Conservation (phyloP, 2,797 vertebrate genomes). For the Psittacula derbiana region DNA sequence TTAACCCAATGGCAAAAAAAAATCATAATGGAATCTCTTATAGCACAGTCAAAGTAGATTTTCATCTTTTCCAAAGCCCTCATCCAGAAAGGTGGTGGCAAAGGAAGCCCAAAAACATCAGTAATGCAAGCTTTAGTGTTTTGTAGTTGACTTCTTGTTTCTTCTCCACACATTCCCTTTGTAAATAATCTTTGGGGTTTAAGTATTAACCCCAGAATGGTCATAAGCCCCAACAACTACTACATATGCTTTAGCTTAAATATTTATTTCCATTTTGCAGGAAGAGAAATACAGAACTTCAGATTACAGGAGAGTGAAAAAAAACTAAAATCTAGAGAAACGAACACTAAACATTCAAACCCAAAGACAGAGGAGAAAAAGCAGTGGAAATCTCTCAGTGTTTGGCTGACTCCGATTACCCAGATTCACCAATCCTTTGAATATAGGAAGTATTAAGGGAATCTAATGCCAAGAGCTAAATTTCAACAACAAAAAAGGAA, state of each 20-base stretch:
- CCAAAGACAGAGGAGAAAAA: not conserved
- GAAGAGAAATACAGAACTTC: not conserved
- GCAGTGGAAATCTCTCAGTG: not conserved
- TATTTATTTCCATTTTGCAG: not conserved
- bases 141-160: fast-evolving
- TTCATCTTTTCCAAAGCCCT: conserved; percentile 1
- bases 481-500: not conserved
- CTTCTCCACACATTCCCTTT: not conserved
- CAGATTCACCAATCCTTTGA: not conserved
- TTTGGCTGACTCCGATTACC: not conserved
- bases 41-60: not conserved
- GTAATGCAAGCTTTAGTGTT: not conserved
- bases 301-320: not conserved
- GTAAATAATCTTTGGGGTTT: not conserved
- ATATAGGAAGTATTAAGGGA: fast-evolving
- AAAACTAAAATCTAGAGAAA: not conserved
- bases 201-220: not conserved
- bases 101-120: not conserved
- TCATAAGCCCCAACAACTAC: not conserved
- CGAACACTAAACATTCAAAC: not conserved
- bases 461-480: not conserved
- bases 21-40: not conserved
- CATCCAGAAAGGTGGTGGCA: not conserved
- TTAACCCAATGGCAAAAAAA: not conserved
- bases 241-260: not conserved